Base-by-base conservation (phyloP, 2,888 invertebrate genomes). In the Deilephila elpenor region DNA sequence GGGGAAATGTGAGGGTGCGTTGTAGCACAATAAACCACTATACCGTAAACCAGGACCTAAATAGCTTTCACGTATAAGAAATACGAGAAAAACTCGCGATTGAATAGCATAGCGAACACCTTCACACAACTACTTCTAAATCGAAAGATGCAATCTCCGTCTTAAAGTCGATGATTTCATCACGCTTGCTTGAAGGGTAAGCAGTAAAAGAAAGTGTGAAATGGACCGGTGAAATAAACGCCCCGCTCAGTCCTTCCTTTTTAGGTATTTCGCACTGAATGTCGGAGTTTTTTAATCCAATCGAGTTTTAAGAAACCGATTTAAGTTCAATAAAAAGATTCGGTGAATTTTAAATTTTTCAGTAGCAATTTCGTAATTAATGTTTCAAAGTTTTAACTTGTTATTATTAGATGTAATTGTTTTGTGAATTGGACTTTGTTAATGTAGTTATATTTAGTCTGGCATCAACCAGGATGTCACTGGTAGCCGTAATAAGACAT, bases 171-270 rank as follows among this genome's bases (percentile, higher is more conserved):
- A 44, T 7, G 67, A 44, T 44, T 44, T 67, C 72, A 64, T 72
- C 37, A 56, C 59, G 59, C 67, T 67, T 34, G 20, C 29, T 73
- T 72, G 34, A 67, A 67, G 72, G 72, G 72, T 59, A 44, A 44
- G 56, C 67, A 67, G 72, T 67, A 72, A 72, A 72, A 72, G 64
- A 56, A 72, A 72, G 29, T 72, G 59, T 56, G 25, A 73, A 73
- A 67, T 67, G 72, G 29, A 37, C 51, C 70, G 59, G 44, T 25
- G 37, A 59, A 67, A 67, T 67, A 61, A 71, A 51, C 59, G 29
- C 17, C 29, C 25, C n/a, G 14, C 11, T 44, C 53, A 25, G 25
- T 51, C 17, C 5, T 8, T 17, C 5, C 4, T 64, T 64, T 20
- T 51, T 17, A 67, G 51, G 44, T 44, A 51, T 44, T 62, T 62